Evolutionary conservation across 1,140 invertebrate species (phyloP).

Genomic region (Wasmannia auropunctata): DNA sequence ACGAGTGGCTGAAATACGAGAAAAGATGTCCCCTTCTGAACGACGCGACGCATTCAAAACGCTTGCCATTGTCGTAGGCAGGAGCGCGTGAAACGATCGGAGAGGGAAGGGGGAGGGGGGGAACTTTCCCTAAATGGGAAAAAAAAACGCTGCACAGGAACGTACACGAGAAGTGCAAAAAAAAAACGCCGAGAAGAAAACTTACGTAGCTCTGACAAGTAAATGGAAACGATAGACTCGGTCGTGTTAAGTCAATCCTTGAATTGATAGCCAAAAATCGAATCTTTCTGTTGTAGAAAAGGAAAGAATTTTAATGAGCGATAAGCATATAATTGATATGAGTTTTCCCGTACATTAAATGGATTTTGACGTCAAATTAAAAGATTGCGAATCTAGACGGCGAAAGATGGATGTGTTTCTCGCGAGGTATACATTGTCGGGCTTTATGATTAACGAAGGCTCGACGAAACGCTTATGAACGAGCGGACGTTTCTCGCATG

Average conservation of each 20-base stretch:
- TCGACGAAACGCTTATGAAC: neutral
- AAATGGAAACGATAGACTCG: neutral
- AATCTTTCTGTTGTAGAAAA: neutral
- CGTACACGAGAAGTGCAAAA: neutral
- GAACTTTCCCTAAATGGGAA: neutral
- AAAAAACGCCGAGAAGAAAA: neutral
- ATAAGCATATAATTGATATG: neutral
- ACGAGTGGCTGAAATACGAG: neutral
- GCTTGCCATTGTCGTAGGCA: neutral
- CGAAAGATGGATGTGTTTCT: neutral
- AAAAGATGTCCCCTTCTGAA: neutral
- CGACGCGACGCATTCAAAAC: neutral
- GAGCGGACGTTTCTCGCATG: neutral
- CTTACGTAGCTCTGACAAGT: neutral
- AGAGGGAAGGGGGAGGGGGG: too few species aligned
- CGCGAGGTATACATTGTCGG: neutral
- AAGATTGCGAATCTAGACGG: neutral
- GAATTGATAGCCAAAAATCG: neutral
- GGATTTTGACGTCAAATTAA: neutral
- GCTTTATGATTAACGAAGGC: slow-evolving; percentile 23
- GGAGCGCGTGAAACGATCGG: neutral
- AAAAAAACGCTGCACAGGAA: neutral
- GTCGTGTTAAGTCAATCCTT: neutral
- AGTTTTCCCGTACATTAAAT: neutral
- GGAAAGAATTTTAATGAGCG: neutral